Evolutionary conservation across 37 sponge, comb jelly and placozoan species (phyloP).

Genomic region (Tethya wilhelma): DNA sequence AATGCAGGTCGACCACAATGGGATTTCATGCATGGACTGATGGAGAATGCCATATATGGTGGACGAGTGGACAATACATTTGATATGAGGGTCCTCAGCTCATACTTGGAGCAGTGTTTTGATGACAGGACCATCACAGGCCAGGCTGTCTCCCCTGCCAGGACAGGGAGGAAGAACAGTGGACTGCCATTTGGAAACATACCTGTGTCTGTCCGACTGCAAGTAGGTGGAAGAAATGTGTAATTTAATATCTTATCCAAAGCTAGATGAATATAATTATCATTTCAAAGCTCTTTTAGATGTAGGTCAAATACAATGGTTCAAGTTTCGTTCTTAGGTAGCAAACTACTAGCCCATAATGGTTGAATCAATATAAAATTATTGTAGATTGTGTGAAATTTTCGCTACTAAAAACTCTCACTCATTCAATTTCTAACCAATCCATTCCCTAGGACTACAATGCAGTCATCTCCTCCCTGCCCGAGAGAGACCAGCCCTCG

Average conservation of each 20-base stretch:
- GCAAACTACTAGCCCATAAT: too few species aligned
- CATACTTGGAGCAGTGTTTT: constrained; percentile 89
- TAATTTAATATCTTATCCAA: too few species aligned
- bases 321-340: too few species aligned
- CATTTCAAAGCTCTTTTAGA: too few species aligned
- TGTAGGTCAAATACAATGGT: too few species aligned
- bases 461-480: constrained; percentile 73
- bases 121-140: constrained; percentile 62
- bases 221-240: too few species aligned
- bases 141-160: constrained; percentile 12
- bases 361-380: too few species aligned
- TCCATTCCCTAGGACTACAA: constrained; percentile 94
- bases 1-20: constrained; percentile 56
- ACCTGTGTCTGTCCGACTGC: constrained; percentile 17
- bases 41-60: constrained; percentile 97
- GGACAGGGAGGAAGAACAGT: background rate
- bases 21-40: constrained; percentile 96
- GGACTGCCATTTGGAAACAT: constrained; percentile 49
- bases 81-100: constrained; percentile 85
- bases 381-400: too few species aligned
- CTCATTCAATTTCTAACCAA: too few species aligned
- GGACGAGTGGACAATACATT: constrained; percentile 95
- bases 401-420: too few species aligned
- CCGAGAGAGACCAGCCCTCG: constrained; percentile 81
- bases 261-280: too few species aligned